Percentiles rank a stretch among this genome's conserved stretches.
phyloP scores from a whole-genome alignment of 2,113 vertebrate species.

The Amia ocellicauda region DNA sequence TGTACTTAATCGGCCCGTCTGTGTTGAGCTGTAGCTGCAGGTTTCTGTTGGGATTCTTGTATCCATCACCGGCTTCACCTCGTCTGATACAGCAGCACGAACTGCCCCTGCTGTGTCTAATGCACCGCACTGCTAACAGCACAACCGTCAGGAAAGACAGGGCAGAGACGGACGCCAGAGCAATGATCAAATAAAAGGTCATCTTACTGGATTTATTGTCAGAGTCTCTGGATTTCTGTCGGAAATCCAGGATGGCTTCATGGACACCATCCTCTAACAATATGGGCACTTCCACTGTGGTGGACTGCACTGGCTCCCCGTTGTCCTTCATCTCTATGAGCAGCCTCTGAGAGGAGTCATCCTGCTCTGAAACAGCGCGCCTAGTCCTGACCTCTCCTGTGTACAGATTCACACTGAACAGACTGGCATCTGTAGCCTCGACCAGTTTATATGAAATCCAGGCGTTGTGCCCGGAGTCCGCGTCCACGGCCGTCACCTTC shows the following conservation, averaged over 20 bases:
- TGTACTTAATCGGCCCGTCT: conserved; percentile 67
- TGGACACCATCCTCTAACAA: conserved; percentile 63
- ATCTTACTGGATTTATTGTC: conserved; percentile 50
- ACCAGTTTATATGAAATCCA: conserved; percentile 64
- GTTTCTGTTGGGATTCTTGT: conserved; percentile 58
- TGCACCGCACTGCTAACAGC: conserved; percentile 38
- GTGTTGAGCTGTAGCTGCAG: conserved; percentile 63
- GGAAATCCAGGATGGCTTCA: conserved; percentile 53
- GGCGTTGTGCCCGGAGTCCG: conserved; percentile 68
- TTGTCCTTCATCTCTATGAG: conserved; percentile 62
- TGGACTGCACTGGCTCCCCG: conserved; percentile 60
- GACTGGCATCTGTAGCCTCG: conserved; percentile 54
- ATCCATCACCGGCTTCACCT: conserved; percentile 35
- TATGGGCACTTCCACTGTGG: conserved; percentile 59
- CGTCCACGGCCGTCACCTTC: conserved; percentile 66
- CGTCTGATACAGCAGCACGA: conserved; percentile 39
- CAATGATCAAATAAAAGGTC: conserved; percentile 52
- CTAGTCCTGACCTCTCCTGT: conserved; percentile 67
- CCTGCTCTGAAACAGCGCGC: conserved; percentile 51
- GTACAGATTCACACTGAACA: conserved; percentile 61
- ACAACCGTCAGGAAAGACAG: conserved; percentile 41
- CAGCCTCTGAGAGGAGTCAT: conserved; percentile 55
- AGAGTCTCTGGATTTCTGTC: conserved; percentile 47
- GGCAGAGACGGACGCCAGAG: conserved; percentile 38
- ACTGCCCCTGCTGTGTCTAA: conserved; percentile 23